Base-by-base conservation (phyloP, 1,140 invertebrate genomes). In the Zaprionus vittiger region DNA sequence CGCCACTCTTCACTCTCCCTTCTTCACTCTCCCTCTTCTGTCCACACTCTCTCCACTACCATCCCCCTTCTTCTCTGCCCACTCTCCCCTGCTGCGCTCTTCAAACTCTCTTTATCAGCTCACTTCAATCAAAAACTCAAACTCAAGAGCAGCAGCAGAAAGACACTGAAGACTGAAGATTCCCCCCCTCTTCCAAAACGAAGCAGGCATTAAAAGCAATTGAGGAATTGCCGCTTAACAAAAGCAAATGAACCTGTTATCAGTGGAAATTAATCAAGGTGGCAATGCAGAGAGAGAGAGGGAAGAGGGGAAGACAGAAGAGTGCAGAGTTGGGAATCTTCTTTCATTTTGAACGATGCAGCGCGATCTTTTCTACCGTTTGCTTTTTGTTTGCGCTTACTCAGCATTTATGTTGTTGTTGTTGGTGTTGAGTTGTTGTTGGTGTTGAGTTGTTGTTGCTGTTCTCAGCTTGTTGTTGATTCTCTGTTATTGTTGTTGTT, bases 191-290 rank as follows among this genome's bases (percentile, higher is more conserved):
- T n/a, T n/a, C 24, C 24, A 26, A 52, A 22, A 22, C 14, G 56
- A 44, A 38, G 64, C 28, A 44, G 54, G 44, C 77, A 77, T 73
- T 55, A 77, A 81, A 77, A 90, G 79, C 79, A 82, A 82, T 80
- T 90, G 82, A 86, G 86, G 81, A 89, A 80, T 74, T 82, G 84
- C 83, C 83, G 83, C 68, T 79, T 77, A 89, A 89, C 89, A 89
- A 89, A 91, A 89, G 83, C 79, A 91, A 91, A 91, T 91, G 83
- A 89, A 91, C 81, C 89, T 91, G 89, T 91, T 91, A 91, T 91
- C 89, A 89, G 89, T 80, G 54, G 73, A 91, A 91, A 91, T 91
- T 91, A 91, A 91, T 91, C 89, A 91, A 84, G 57, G 44, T n/a
- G 49, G 34, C 26, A 28, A 44, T 26, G 28, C 2, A 7, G n/a